Evolutionary conservation across 2,888 invertebrate genomes (phyloP).

Genomic region (Athalia cordata): DNA sequence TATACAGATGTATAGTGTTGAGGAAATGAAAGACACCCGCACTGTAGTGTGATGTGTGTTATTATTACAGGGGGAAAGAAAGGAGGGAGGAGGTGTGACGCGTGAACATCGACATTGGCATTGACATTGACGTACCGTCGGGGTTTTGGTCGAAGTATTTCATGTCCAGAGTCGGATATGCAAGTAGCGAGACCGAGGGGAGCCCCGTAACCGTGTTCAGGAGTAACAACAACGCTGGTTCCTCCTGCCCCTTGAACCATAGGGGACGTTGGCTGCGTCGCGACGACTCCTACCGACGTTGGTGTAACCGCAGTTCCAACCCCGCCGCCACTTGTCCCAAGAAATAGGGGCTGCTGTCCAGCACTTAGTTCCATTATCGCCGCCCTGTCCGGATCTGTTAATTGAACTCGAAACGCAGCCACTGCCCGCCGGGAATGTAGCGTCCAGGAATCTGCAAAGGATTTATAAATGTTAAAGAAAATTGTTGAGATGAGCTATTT

Average conservation of each 20-base stretch:
- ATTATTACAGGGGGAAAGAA: background rate
- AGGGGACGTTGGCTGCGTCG: constrained; percentile 60
- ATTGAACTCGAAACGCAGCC: constrained; percentile 10
- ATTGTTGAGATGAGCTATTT: no score
- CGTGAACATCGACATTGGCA: constrained; percentile 48
- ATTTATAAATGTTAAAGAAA: no score
- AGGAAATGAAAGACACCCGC: no score
- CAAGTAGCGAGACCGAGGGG: constrained; percentile 79
- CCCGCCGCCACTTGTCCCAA: constrained; percentile 51
- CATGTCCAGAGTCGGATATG: constrained; percentile 85
- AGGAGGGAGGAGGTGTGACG: background rate
- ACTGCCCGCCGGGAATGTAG: constrained; percentile 10
- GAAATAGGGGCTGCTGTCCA: constrained; percentile 56
- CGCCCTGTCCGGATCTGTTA: background rate
- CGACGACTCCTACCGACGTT: constrained; percentile 15
- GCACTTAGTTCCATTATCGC: constrained; percentile 24
- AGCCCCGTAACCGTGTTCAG: constrained; percentile 77
- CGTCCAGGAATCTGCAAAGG: constrained; percentile 26
- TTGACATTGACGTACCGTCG: constrained; percentile 79
- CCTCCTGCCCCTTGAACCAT: constrained; percentile 32
- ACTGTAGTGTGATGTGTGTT: no score
- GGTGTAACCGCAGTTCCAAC: background rate
- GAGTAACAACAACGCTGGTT: constrained; percentile 49
- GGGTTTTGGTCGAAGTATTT: constrained; percentile 90
- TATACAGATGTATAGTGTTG: no score